Conservation (phyloP, 2,888 invertebrate genomes). For the Agriopis leucophaearia region DNA sequence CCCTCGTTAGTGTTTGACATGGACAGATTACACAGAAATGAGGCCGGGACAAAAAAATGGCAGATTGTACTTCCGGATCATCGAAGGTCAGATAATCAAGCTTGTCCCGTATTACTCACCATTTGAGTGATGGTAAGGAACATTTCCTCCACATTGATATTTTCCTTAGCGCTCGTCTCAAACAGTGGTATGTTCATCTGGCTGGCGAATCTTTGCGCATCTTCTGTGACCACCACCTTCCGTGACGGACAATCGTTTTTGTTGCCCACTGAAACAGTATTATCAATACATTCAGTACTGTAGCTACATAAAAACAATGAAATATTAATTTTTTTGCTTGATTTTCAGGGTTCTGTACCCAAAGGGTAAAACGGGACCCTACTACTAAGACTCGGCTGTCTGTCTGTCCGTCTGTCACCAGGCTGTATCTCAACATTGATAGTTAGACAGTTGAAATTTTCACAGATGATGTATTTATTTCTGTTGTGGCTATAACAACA, state of each 20-base stretch:
- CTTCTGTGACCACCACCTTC: slow-evolving; percentile 98
- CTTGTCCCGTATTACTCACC: slow-evolving; percentile 58
- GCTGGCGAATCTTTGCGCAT: slow-evolving; percentile 98
- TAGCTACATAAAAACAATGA: no score
- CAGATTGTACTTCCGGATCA: neutral
- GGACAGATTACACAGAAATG: neutral
- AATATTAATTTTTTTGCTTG: no score
- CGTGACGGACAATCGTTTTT: slow-evolving; percentile 98
- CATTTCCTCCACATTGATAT: slow-evolving; percentile 99
- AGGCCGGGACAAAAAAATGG: neutral
- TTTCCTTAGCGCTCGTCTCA: slow-evolving; percentile 99
- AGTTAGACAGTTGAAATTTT: no score
- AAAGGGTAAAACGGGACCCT: no score
- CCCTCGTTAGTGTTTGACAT: neutral
- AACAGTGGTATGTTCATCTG: slow-evolving; percentile 99
- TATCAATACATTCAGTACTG: neutral
- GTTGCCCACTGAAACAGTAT: slow-evolving; percentile 93
- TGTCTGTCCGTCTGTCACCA: no score
- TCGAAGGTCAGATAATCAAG: no score
- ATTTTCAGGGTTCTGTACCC: no score
- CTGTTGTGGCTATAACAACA: no score
- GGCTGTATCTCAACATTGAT: no score
- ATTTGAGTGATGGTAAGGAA: slow-evolving; percentile 90
- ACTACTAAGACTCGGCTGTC: no score
- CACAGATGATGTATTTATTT: no score